A percentile compares a stretch with the other conserved stretches of the same genome.
These are phyloP conservation scores for Parascotia fuliginaria DNA, from an alignment of 2,888 invertebrate genomes.

Conservation along the genomic window DNA sequence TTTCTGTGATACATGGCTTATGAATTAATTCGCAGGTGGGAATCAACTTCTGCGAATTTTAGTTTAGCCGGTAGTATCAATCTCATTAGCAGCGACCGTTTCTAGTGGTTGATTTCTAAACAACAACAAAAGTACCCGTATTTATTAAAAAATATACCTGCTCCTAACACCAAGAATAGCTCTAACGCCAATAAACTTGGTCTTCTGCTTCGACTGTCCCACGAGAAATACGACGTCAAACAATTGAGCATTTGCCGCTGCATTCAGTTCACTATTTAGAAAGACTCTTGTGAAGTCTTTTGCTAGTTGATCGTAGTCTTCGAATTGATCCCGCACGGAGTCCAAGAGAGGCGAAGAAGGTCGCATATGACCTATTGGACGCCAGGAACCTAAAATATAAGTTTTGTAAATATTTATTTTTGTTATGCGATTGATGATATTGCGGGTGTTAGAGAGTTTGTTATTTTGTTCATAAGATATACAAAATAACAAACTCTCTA, in stretches of 20 bases:
- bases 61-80: no score
- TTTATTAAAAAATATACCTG: constrained; percentile 80
- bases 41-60: no score
- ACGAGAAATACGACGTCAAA: constrained; percentile 97
- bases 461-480: no score
- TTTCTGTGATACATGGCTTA: no score
- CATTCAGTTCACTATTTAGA: constrained; percentile 92
- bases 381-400: constrained; percentile 91
- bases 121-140: neutral
- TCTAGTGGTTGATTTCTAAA: neutral
- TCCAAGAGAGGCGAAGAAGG: constrained; percentile 96
- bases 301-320: constrained; percentile 96
- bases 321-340: constrained; percentile 96
- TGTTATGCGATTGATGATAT: no score
- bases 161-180: constrained; percentile 96
- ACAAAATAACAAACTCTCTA: no score
- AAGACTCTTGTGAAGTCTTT: constrained; percentile 96
- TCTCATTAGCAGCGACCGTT: no score
- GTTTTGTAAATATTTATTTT: neutral
- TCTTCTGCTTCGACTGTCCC: constrained; percentile 96
- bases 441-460: no score
- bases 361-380: constrained; percentile 97
- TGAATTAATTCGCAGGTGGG: no score
- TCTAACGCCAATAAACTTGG: constrained; percentile 94
- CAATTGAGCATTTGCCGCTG: constrained; percentile 91